These are phyloP conservation scores for Mus pahari DNA, from an alignment of 2,113 vertebrate species.

Conservation along the genomic window DNA sequence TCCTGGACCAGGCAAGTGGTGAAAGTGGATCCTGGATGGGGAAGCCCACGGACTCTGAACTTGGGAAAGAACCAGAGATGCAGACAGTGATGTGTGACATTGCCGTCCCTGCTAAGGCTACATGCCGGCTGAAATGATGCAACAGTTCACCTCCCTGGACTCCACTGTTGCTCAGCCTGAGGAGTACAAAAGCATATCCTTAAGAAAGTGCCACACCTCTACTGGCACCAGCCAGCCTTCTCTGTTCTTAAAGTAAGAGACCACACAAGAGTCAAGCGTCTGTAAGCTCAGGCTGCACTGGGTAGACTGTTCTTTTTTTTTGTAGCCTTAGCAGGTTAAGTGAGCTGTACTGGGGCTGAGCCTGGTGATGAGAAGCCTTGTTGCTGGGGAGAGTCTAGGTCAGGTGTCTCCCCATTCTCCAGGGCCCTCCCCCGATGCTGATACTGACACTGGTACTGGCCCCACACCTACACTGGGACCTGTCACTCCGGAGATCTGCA, in stretches of 20 bases:
- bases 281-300: accelerated
- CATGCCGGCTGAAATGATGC: neutral
- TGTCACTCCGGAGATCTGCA: slow-evolving; percentile 95
- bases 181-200: neutral
- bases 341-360: neutral
- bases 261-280: neutral
- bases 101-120: neutral
- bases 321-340: neutral
- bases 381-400: slow-evolving; percentile 10
- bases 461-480: slow-evolving; percentile 94
- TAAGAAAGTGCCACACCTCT: neutral
- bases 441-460: slow-evolving; percentile 87
- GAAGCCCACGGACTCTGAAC: neutral
- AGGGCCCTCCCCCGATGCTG: slow-evolving; percentile 89
- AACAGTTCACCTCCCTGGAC: neutral
- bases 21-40: neutral
- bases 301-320: neutral
- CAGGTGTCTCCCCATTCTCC: slow-evolving; percentile 6
- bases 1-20: neutral
- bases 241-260: neutral
- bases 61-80: neutral
- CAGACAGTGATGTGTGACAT: neutral
- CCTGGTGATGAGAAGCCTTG: neutral
- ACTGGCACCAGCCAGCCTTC: too few relatives aligned
- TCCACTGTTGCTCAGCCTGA: neutral